A percentile compares a stretch with the other conserved stretches of the same genome.
Conservation (phyloP, 2,113 vertebrate genomes). For the Bagarius yarrelli region DNA sequence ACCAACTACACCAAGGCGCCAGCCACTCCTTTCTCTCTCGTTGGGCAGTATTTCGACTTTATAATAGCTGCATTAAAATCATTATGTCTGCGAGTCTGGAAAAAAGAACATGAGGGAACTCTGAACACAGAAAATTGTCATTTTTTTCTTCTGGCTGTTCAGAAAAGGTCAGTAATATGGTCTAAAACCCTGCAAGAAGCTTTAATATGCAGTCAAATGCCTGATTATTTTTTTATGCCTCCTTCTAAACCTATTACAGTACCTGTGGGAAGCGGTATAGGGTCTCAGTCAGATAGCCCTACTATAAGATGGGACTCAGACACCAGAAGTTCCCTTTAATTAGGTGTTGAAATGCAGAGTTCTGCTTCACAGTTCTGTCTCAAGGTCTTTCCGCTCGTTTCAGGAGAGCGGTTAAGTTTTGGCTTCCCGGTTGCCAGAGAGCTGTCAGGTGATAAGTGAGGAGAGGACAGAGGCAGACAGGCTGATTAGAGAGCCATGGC, state of each 20-base stretch:
- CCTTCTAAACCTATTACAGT: not conserved
- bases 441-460: conserved; percentile 51
- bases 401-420: conserved; percentile 35
- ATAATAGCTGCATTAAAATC: conserved; percentile 36
- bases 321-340: conserved; percentile 39
- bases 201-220: conserved; percentile 35
- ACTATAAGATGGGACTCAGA: not conserved
- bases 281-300: conserved; percentile 18
- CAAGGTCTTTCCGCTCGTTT: conserved; percentile 24
- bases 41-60: conserved; percentile 38
- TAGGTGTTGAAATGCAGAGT: conserved; percentile 32
- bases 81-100: conserved; percentile 46
- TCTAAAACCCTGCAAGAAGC: conserved; percentile 5
- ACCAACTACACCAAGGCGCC: too few relatives aligned
- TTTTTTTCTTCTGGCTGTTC: conserved; percentile 4
- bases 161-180: conserved; percentile 28
- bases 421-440: conserved; percentile 41
- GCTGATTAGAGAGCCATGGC: conserved; percentile 42
- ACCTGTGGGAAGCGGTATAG: not conserved
- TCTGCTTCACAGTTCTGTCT: conserved; percentile 22
- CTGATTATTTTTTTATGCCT: conserved; percentile 32
- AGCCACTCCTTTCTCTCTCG: too few relatives aligned
- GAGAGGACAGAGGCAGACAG: conserved; percentile 47
- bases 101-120: conserved; percentile 29
- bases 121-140: conserved; percentile 14